A percentile compares a stretch with the other conserved stretches of the same genome.
Evolutionary conservation across 2,888 invertebrate genomes (phyloP).

Genomic region (Eupithecia centaureata): DNA sequence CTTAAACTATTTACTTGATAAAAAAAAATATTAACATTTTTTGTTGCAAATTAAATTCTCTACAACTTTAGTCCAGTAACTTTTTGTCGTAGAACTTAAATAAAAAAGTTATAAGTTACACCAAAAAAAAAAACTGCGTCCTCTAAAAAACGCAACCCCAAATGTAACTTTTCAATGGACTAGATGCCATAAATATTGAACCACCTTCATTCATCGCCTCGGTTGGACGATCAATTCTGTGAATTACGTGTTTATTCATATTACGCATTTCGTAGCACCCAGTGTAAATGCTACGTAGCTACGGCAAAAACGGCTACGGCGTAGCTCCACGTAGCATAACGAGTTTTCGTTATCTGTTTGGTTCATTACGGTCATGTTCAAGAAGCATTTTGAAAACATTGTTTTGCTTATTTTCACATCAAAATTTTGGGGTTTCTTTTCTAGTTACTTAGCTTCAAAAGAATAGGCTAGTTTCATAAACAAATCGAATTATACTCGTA

Average conservation of each 20-base stretch:
- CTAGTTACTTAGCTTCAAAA: neutral
- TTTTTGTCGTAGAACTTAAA: no score
- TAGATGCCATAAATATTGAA: neutral
- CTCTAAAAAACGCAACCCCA: no score
- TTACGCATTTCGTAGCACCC: neutral
- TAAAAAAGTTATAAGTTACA: no score
- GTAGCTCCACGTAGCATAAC: slow-evolving; percentile 5
- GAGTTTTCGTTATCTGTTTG: slow-evolving; percentile 2
- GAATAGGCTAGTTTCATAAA: no score
- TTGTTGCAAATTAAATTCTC: no score
- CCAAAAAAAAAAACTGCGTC: no score
- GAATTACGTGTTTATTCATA: slow-evolving; percentile 1
- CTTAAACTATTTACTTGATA: no score
- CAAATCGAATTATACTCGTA: no score
- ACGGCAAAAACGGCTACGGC: neutral
- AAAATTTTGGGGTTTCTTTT: neutral
- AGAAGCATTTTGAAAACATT: neutral
- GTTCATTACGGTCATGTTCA: neutral
- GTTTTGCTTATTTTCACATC: neutral
- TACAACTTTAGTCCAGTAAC: no score
- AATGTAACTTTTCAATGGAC: no score
- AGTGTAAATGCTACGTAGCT: neutral
- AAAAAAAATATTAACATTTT: no score
- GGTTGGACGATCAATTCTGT: neutral
- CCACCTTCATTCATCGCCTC: neutral